Percentiles rank a stretch among this genome's conserved stretches.
Evolutionary conservation across 2,888 invertebrate genomes (phyloP).

Genomic region (Oasisia sp.): DNA sequence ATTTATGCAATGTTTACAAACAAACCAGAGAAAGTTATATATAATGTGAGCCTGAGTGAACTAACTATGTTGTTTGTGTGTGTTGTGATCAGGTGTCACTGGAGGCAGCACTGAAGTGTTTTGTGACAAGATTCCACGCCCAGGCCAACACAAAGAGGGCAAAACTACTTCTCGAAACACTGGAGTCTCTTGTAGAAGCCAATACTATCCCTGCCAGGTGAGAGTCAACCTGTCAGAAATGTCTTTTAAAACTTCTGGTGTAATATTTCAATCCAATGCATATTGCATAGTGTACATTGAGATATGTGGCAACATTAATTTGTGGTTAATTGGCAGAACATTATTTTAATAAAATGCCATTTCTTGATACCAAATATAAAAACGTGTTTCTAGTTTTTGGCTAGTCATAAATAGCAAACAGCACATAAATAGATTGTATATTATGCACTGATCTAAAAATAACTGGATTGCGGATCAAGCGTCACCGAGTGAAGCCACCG

Average conservation of each 20-base stretch:
- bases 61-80: background rate
- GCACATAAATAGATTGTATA: too few relatives aligned
- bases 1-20: too few relatives aligned
- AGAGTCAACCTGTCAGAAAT: slow-evolving; percentile 33
- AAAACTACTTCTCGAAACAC: slow-evolving; percentile 78
- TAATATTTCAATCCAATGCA: background rate
- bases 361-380: background rate
- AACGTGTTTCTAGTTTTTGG: background rate
- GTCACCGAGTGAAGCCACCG: too few relatives aligned
- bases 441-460: too few relatives aligned
- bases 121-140: slow-evolving; percentile 78
- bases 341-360: background rate
- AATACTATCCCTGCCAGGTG: slow-evolving; percentile 82
- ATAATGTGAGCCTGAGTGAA: background rate
- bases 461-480: too few relatives aligned
- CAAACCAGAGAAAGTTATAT: background rate
- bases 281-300: background rate
- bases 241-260: background rate
- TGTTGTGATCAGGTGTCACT: slow-evolving; percentile 73
- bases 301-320: background rate
- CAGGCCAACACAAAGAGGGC: slow-evolving; percentile 81
- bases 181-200: slow-evolving; percentile 80
- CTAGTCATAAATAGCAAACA: too few relatives aligned
- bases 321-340: background rate
- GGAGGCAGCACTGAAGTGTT: slow-evolving; percentile 80